Evolutionary conservation across 2,113 vertebrate species (phyloP).

Genomic region (Dunckerocampus dactyliophorus): DNA sequence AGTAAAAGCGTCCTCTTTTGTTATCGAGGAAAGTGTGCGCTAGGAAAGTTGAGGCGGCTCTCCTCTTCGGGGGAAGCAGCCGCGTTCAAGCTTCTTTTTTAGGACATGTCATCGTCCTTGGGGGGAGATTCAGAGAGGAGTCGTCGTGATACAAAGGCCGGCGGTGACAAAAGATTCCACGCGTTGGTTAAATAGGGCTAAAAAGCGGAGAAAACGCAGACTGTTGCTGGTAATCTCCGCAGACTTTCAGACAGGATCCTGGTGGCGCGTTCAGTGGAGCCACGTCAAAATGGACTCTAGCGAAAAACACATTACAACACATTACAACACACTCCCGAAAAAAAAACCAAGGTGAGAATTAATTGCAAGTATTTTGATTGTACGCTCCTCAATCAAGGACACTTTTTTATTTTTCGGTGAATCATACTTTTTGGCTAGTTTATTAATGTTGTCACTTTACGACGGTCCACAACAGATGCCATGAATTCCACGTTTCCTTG

Average conservation of each 20-base stretch:
- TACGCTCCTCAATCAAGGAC: fast-evolving
- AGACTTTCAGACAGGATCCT: constrained; percentile 19
- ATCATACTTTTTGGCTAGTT: too few species aligned
- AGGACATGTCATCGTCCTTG: constrained; percentile 46
- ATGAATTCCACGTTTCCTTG: not conserved
- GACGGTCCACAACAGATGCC: constrained; percentile 11
- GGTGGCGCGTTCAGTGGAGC: constrained; percentile 19
- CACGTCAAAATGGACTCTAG: fast-evolving
- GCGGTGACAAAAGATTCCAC: not conserved
- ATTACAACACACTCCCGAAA: not conserved
- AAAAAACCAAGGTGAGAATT: not conserved
- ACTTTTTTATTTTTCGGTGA: not conserved
- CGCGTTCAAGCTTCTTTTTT: constrained; percentile 18
- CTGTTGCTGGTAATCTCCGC: constrained; percentile 40
- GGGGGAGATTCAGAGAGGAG: constrained; percentile 2
- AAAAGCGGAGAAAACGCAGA: constrained; percentile 27
- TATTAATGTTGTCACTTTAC: not conserved
- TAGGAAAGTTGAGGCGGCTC: constrained; percentile 45
- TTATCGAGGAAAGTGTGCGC: constrained; percentile 36
- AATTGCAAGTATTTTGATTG: too few species aligned
- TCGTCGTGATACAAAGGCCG: not conserved
- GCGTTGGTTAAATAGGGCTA: not conserved
- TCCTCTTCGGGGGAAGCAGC: not conserved
- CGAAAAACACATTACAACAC: not conserved
- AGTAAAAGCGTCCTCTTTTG: constrained; percentile 18